These are phyloP conservation scores for Eudyptes chrysolophus DNA, from an alignment of 2,113 vertebrate species.

Conservation along the genomic window DNA sequence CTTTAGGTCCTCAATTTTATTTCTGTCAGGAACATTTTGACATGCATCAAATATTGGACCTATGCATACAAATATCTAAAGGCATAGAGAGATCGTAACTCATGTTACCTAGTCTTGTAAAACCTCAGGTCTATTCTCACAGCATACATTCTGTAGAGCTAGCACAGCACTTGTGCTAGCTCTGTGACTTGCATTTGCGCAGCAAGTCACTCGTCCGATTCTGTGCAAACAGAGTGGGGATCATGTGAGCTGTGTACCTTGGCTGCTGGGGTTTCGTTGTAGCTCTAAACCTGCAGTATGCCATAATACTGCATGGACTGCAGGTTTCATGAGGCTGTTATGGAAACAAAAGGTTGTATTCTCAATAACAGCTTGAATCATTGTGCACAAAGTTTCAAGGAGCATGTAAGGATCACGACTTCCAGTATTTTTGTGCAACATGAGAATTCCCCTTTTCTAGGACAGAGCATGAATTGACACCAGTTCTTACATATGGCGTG, in stretches of 20 bases:
- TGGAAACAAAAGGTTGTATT: background rate
- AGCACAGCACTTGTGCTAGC: background rate
- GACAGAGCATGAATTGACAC: background rate
- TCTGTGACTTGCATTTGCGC: background rate
- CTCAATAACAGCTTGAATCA: background rate
- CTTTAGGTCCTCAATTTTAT: background rate
- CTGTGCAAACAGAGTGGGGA: too few relatives aligned
- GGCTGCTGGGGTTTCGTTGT: background rate
- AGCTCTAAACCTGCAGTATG: background rate
- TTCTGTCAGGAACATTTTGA: background rate
- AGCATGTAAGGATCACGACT: background rate
- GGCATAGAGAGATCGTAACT: background rate
- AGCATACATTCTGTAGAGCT: background rate
- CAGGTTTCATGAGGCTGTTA: background rate
- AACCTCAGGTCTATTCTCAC: background rate
- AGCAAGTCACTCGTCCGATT: background rate
- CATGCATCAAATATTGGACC: background rate
- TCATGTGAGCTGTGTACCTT: background rate
- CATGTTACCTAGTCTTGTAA: background rate
- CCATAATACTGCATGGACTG: background rate
- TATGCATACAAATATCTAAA: background rate
- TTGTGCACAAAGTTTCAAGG: background rate
- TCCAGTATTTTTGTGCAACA: background rate
- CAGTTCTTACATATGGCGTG: background rate
- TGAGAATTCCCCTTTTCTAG: background rate